A percentile compares a stretch with the other conserved stretches of the same genome.
phyloP scores from a whole-genome alignment of 2,113 vertebrate genomes.

The Leucopsar rothschildi region DNA sequence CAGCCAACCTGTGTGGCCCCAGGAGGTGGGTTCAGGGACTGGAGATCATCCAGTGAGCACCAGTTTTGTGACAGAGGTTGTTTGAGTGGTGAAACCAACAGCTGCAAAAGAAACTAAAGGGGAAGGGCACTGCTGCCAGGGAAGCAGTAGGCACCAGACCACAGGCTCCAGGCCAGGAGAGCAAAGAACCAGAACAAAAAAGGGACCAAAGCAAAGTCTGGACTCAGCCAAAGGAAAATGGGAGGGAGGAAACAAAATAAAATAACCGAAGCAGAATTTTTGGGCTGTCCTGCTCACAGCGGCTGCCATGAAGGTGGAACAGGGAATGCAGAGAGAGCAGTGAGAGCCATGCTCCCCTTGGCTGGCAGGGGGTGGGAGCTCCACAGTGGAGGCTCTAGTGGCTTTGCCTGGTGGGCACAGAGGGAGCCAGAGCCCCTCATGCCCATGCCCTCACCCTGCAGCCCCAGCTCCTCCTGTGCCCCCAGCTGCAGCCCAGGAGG shows the following conservation, averaged over 20 bases:
- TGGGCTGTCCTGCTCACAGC: constrained; percentile 26
- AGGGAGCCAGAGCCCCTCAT: neutral
- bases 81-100: constrained; percentile 12
- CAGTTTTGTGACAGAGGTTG: constrained; percentile 54
- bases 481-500: neutral
- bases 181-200: constrained; percentile 4
- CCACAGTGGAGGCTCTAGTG: accelerated
- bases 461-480: neutral
- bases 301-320: neutral
- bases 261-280: constrained; percentile 53
- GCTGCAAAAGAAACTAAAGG: constrained; percentile 12
- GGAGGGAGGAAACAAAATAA: neutral
- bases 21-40: constrained; percentile 25
- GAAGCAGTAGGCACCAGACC: neutral
- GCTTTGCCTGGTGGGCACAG: accelerated
- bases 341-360: neutral
- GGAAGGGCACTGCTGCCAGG: neutral
- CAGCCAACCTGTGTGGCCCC: neutral
- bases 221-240: constrained; percentile 26
- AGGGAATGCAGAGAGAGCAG: neutral
- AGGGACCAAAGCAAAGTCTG: constrained; percentile 51
- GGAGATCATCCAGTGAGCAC: constrained; percentile 67
- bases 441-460: accelerated
- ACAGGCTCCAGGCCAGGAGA: neutral
- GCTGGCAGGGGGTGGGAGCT: accelerated